Evolutionary conservation across 2,113 vertebrate species (phyloP).

Genomic region (Calidris pugnax): DNA sequence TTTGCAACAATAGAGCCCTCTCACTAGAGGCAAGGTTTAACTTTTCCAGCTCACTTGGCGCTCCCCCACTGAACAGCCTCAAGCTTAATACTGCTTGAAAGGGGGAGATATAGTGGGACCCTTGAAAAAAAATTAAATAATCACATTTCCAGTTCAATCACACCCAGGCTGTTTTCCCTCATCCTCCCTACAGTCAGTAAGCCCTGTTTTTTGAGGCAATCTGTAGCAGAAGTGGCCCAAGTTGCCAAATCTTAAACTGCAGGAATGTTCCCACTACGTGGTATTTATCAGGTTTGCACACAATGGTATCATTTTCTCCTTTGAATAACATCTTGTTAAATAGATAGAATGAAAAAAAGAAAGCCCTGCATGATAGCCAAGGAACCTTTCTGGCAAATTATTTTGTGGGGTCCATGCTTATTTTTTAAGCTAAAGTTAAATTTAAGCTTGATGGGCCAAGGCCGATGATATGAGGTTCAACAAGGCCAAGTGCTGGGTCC

Average conservation of each 20-base stretch:
- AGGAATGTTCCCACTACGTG: neutral
- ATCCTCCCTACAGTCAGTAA: neutral
- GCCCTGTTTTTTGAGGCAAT: neutral
- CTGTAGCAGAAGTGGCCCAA: neutral
- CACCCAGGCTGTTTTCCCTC: neutral
- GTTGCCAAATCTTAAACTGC: neutral
- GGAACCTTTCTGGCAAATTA: neutral
- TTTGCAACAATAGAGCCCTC: constrained; percentile 5
- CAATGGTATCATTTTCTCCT: neutral
- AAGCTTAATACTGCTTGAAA: constrained; percentile 17
- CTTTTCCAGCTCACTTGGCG: constrained; percentile 25
- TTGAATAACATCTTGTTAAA: neutral
- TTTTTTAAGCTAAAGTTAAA: neutral
- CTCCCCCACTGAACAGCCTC: neutral
- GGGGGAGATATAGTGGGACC: neutral
- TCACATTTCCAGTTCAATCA: constrained; percentile 19
- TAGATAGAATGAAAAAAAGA: neutral
- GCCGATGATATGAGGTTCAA: neutral
- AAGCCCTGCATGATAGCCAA: neutral
- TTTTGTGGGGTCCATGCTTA: neutral
- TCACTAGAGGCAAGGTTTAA: constrained; percentile 22
- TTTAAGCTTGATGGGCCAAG: neutral
- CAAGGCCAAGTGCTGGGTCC: neutral
- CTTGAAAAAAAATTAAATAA: constrained; percentile 5
- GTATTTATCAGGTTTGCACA: neutral